Conservation (phyloP, 2,888 invertebrate genomes). For the Unio delphinus region DNA sequence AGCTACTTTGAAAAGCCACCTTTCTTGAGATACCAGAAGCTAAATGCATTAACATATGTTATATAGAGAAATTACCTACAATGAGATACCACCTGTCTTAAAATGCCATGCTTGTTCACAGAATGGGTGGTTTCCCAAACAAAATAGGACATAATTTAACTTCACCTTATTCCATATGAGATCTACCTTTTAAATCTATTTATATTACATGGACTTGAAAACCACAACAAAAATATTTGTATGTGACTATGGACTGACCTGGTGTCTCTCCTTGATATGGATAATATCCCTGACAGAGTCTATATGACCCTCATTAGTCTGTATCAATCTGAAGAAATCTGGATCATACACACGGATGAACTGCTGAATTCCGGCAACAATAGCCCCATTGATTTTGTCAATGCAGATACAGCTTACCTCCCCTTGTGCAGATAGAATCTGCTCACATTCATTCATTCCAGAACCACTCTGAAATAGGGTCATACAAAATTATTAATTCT, state of each 20-base stretch:
- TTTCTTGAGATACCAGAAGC: no score
- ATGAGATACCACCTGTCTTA: no score
- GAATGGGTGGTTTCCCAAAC: no score
- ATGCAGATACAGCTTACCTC: conserved; percentile 65
- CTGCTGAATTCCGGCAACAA: conserved; percentile 67
- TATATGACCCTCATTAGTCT: conserved; percentile 69
- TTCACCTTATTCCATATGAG: no score
- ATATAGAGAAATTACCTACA: no score
- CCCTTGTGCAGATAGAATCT: conserved; percentile 61
- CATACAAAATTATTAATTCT: neutral
- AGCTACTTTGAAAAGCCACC: no score
- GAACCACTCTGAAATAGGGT: conserved; percentile 52
- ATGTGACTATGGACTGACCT: conserved; percentile 39
- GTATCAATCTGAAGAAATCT: conserved; percentile 65
- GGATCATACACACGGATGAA: conserved; percentile 68
- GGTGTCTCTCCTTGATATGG: conserved; percentile 69
- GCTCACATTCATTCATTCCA: conserved; percentile 68
- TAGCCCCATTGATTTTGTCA: conserved; percentile 64
- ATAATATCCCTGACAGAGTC: conserved; percentile 67
- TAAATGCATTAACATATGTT: no score
- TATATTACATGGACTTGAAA: neutral
- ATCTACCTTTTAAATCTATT: no score
- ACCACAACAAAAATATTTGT: neutral
- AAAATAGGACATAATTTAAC: no score
- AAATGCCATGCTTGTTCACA: no score